Evolutionary conservation across 2,113 vertebrate species (phyloP).

Genomic region (Hucho hucho): DNA sequence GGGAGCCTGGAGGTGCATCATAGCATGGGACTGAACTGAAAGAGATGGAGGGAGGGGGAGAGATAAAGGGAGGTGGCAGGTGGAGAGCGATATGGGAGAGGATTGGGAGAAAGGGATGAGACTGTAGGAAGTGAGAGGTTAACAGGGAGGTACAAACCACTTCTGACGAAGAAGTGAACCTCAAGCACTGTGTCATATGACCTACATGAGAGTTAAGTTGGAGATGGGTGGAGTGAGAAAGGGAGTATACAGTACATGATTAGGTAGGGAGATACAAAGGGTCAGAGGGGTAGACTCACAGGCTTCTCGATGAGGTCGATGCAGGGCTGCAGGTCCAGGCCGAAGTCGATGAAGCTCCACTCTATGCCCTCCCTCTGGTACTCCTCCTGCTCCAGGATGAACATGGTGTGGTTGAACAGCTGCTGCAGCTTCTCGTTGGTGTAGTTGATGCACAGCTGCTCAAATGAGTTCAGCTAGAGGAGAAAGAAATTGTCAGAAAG

Average conservation of each 20-base stretch:
- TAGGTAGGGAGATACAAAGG: not conserved
- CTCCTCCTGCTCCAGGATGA: slow-evolving; percentile 91
- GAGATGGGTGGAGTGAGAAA: not conserved
- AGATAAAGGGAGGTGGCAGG: too few relatives aligned
- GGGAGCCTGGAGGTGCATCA: not conserved
- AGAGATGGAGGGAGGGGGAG: not conserved
- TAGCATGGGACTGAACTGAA: not conserved
- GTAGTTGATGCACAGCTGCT: slow-evolving; percentile 90
- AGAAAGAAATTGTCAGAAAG: not conserved
- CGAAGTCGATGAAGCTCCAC: slow-evolving; percentile 94
- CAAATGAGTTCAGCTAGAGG: slow-evolving; percentile 90
- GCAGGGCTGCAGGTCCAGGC: slow-evolving; percentile 87
- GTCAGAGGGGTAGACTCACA: slow-evolving; percentile 68
- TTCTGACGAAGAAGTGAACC: too few relatives aligned
- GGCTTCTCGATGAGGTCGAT: slow-evolving; percentile 95
- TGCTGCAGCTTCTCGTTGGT: slow-evolving; percentile 90
- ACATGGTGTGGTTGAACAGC: slow-evolving; percentile 93
- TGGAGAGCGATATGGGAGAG: not conserved
- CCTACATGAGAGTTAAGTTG: too few relatives aligned
- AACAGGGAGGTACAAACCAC: too few relatives aligned
- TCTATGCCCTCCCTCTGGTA: slow-evolving; percentile 91
- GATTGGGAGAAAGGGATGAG: not conserved
- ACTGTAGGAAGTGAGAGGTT: not conserved
- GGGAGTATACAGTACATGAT: too few relatives aligned
- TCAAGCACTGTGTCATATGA: too few relatives aligned